Evolutionary conservation across 1,140 invertebrate genomes (phyloP).

Genomic region (Bombyx mandarina): DNA sequence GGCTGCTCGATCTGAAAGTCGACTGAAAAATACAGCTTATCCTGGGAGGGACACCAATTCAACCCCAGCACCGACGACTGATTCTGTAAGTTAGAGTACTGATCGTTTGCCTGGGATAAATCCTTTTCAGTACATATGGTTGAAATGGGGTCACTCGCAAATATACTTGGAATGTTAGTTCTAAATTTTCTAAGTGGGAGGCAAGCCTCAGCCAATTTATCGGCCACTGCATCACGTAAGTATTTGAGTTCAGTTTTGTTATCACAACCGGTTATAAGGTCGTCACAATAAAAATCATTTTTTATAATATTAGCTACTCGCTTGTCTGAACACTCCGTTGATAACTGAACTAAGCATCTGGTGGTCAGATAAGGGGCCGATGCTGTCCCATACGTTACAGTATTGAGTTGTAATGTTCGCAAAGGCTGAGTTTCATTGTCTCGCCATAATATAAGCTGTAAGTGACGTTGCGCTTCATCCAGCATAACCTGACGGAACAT

Average conservation of each 20-base stretch:
- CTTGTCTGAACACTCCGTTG: slow-evolving; percentile 1
- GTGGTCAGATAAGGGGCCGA: slow-evolving; percentile 8
- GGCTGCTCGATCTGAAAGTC: background rate
- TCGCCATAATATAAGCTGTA: slow-evolving; percentile 11
- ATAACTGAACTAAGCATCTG: slow-evolving; percentile 6
- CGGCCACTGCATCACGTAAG: slow-evolving; percentile 1
- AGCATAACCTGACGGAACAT: slow-evolving; percentile 42
- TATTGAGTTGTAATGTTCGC: slow-evolving; percentile 3
- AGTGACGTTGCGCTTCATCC: slow-evolving; percentile 3
- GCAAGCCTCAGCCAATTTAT: slow-evolving; percentile 3
- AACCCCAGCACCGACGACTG: slow-evolving; percentile 1
- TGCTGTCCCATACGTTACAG: slow-evolving; percentile 9
- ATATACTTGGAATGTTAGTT: slow-evolving; percentile 5
- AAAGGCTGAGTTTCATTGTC: background rate
- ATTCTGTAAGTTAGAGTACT: background rate
- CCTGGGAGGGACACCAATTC: slow-evolving; percentile 5
- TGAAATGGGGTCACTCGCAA: background rate
- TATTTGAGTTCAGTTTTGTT: background rate
- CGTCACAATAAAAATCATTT: slow-evolving; percentile 62
- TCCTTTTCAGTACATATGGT: background rate
- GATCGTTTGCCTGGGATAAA: background rate
- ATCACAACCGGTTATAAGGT: slow-evolving; percentile 35
- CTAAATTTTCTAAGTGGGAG: slow-evolving; percentile 4
- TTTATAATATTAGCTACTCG: slow-evolving; percentile 22
- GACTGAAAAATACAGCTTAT: slow-evolving; percentile 9